These are phyloP conservation scores for Heteromyza rotundicornis DNA, from an alignment of 2,888 invertebrate genomes.

Conservation along the genomic window DNA sequence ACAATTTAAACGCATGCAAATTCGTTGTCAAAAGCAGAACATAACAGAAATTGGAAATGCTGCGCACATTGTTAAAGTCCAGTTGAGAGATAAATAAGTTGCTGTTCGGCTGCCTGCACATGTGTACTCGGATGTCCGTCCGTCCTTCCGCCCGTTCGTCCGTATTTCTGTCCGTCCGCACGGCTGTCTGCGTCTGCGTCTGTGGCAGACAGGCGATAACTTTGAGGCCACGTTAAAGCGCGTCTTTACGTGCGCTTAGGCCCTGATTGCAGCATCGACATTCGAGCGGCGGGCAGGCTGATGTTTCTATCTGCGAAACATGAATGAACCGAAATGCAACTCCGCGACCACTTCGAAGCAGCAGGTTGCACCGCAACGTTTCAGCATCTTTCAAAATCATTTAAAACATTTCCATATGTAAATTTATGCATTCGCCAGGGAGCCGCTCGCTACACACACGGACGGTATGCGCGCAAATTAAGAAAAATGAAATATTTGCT, in stretches of 20 bases:
- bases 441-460: neutral
- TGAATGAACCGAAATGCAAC: slow-evolving; percentile 6
- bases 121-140: neutral
- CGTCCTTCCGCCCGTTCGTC: neutral
- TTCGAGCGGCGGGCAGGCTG: slow-evolving; percentile 17
- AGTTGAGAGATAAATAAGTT: slow-evolving; percentile 54
- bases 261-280: neutral
- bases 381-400: slow-evolving; percentile 54
- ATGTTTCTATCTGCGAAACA: slow-evolving; percentile 30
- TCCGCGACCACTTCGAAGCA: slow-evolving; percentile 18
- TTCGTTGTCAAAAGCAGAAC: slow-evolving; percentile 53
- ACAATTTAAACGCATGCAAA: slow-evolving; percentile 58
- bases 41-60: slow-evolving; percentile 21
- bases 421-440: slow-evolving; percentile 42
- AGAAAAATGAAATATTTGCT: slow-evolving; percentile 44
- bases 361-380: slow-evolving; percentile 46
- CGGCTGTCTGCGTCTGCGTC: neutral
- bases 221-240: slow-evolving; percentile 21
- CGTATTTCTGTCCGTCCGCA: slow-evolving; percentile 9
- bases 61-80: slow-evolving; percentile 28
- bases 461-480: neutral
- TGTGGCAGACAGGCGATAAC: slow-evolving; percentile 27
- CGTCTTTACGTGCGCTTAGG: neutral
- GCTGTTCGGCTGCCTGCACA: slow-evolving; percentile 41
- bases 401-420: slow-evolving; percentile 53